Percentiles rank a stretch among this genome's conserved stretches.
These are phyloP conservation scores for Brevimyrus niger DNA, from an alignment of 2,113 vertebrate species.

Conservation along the genomic window DNA sequence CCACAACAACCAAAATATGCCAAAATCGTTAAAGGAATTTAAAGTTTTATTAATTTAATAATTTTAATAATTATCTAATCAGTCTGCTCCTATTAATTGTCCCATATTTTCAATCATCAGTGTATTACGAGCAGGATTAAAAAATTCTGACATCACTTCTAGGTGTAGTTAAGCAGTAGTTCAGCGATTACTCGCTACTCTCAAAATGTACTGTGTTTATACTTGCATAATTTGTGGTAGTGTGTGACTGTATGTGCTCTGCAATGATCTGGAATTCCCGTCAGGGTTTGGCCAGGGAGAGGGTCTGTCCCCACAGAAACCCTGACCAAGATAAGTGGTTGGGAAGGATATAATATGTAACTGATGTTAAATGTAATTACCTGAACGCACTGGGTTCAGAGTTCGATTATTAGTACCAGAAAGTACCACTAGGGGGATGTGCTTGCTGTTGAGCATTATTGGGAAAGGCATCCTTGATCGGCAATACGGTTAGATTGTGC, in stretches of 20 bases:
- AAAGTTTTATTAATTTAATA: background rate
- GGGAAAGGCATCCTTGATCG: background rate
- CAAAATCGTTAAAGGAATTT: background rate
- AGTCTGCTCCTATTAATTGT: background rate
- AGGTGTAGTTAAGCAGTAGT: background rate
- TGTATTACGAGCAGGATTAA: background rate
- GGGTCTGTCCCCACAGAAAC: background rate
- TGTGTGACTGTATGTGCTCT: background rate
- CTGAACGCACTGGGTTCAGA: background rate
- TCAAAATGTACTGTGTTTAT: background rate
- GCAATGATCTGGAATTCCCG: background rate
- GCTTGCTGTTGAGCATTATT: background rate
- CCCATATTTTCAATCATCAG: background rate
- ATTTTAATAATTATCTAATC: background rate
- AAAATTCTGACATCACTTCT: background rate
- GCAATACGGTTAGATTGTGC: background rate
- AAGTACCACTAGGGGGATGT: background rate
- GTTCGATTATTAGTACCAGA: background rate
- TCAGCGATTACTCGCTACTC: background rate
- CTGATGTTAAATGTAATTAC: background rate
- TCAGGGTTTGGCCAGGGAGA: background rate
- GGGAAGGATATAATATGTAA: background rate
- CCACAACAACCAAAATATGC: background rate
- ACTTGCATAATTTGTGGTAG: background rate
- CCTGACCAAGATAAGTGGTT: background rate